A percentile compares a stretch with the other conserved stretches of the same genome.
Evolutionary conservation across 2,113 vertebrate genomes (phyloP).

Genomic region (Cynopterus brachyotis): DNA sequence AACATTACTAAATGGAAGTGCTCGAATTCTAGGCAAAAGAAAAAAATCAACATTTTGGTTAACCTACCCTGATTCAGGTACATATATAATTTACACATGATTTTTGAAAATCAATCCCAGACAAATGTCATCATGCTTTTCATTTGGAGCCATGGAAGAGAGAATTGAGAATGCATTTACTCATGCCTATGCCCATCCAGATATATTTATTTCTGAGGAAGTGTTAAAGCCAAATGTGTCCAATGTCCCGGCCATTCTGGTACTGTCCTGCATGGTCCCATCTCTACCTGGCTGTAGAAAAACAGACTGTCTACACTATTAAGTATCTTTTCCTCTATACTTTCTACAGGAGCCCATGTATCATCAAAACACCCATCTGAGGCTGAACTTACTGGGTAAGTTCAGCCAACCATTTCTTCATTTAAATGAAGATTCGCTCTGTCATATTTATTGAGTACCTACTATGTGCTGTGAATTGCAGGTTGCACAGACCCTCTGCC

Average conservation of each 20-base stretch:
- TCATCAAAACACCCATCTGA: background rate
- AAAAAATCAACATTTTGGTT: background rate
- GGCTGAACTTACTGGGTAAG: background rate
- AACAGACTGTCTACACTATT: fast-evolving
- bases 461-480: background rate
- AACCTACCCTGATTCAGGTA: background rate
- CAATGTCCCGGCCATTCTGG: too few relatives aligned
- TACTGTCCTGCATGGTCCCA: background rate
- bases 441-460: background rate
- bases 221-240: background rate
- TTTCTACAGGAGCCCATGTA: background rate
- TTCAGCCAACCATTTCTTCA: background rate
- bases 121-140: background rate
- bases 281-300: background rate
- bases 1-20: background rate
- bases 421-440: background rate
- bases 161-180: background rate
- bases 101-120: background rate
- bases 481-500: background rate
- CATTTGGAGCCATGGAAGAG: background rate
- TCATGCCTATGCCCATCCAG: background rate
- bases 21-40: background rate
- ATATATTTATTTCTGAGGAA: background rate
- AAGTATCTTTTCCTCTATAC: background rate
- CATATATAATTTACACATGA: background rate